These are phyloP conservation scores for Tachycineta bicolor DNA, from an alignment of 2,113 vertebrate genomes.

Conservation along the genomic window DNA sequence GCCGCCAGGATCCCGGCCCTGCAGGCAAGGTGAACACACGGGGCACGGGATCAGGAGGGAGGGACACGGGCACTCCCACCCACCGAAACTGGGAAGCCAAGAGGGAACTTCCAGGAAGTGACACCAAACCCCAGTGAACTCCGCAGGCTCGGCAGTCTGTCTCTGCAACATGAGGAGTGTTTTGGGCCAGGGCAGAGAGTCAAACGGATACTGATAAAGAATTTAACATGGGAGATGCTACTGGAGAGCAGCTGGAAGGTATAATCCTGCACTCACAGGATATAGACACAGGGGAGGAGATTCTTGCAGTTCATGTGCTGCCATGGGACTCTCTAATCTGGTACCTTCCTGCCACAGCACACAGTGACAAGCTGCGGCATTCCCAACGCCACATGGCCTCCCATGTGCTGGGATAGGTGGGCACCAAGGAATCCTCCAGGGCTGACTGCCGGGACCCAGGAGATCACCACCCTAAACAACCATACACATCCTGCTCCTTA, in stretches of 20 bases:
- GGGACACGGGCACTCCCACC: not conserved
- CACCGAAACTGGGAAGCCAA: accelerated
- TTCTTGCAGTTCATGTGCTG: not conserved
- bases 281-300: accelerated
- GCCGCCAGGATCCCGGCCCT: constrained; percentile 87
- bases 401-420: not conserved
- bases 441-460: accelerated
- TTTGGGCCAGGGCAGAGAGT: not conserved
- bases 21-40: not conserved
- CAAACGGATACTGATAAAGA: not conserved
- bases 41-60: accelerated
- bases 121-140: not conserved
- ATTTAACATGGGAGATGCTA: accelerated
- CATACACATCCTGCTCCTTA: not conserved
- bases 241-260: not conserved
- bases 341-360: not conserved
- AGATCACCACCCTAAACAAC: not conserved
- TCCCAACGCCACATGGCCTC: not conserved
- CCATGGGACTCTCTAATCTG: not conserved
- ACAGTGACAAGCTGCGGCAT: not conserved
- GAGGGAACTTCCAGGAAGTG: not conserved
- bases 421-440: not conserved
- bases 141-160: not conserved
- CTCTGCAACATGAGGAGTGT: not conserved
- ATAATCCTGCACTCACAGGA: not conserved